Percentiles rank a stretch among this genome's conserved stretches.
Evolutionary conservation across 2,797 vertebrate species (phyloP).

Genomic region (Loriculus beryllinus): DNA sequence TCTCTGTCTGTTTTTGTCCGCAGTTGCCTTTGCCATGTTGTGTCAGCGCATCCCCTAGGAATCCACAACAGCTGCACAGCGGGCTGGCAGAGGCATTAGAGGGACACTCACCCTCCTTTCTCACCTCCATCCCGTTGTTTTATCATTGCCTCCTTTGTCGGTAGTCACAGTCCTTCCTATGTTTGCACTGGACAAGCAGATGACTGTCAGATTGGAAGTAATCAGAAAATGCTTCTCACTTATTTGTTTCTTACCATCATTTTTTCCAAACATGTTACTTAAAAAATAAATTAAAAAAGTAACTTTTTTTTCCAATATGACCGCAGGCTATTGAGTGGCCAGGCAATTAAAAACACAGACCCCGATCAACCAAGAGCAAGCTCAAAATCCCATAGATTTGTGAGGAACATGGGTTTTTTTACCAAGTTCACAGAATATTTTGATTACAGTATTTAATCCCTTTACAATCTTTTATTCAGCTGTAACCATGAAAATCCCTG

Average conservation of each 20-base stretch:
- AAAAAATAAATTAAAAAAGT: neutral
- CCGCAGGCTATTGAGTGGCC: neutral
- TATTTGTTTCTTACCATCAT: neutral
- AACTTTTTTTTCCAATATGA: neutral
- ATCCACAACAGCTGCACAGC: neutral
- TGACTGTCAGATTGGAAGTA: neutral
- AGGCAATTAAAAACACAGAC: neutral
- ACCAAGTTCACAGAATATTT: constrained; percentile 34
- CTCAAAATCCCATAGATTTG: neutral
- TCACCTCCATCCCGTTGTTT: neutral
- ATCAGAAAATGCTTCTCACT: neutral
- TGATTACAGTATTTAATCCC: constrained; percentile 34
- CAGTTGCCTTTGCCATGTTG: neutral
- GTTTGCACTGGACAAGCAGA: neutral
- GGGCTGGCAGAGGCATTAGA: neutral
- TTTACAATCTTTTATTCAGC: constrained; percentile 23
- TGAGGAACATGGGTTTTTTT: neutral
- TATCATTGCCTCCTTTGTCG: neutral
- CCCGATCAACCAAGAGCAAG: neutral
- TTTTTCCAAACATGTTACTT: neutral
- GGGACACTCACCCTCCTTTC: neutral
- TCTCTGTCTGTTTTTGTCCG: neutral
- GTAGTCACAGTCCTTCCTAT: neutral
- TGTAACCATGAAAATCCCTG: constrained; percentile 23
- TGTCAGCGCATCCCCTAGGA: neutral